These are phyloP conservation scores for Heterodera filipjevi DNA, from an alignment of 2,888 invertebrate species.

Conservation along the genomic window DNA sequence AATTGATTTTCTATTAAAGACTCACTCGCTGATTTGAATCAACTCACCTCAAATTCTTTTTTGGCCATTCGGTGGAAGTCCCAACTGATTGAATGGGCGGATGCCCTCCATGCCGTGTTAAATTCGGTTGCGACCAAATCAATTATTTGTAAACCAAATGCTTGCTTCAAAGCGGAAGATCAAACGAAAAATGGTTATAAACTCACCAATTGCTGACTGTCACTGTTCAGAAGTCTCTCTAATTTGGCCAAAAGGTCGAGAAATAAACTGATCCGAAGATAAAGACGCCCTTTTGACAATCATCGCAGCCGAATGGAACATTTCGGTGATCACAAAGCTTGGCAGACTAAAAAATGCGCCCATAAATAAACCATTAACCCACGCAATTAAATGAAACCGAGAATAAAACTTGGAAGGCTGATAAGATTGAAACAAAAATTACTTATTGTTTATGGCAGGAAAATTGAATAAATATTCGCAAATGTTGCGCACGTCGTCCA, in stretches of 20 bases:
- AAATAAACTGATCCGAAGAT: conserved; percentile 12
- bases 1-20: too few relatives aligned
- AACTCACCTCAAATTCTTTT: conserved; percentile 77
- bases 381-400: background rate
- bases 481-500: conserved; percentile 75
- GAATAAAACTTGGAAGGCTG: background rate
- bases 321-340: conserved; percentile 53
- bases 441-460: conserved; percentile 72
- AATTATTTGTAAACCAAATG: conserved; percentile 82
- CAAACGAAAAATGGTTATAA: background rate
- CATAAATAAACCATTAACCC: background rate
- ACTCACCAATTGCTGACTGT: conserved; percentile 43
- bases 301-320: conserved; percentile 75
- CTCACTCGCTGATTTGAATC: background rate
- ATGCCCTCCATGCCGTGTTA: conserved; percentile 81
- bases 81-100: conserved; percentile 85
- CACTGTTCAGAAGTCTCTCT: conserved; percentile 41
- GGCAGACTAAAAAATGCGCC: conserved; percentile 66
- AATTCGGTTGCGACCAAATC: conserved; percentile 85
- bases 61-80: conserved; percentile 84
- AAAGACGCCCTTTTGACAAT: conserved; percentile 79
- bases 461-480: conserved; percentile 81
- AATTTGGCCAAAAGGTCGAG: conserved; percentile 47
- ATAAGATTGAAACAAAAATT: background rate
- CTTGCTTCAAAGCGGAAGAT: conserved; percentile 71